phyloP scores from a whole-genome alignment of 2,888 invertebrate genomes.

The Drosophila paranaensis region DNA sequence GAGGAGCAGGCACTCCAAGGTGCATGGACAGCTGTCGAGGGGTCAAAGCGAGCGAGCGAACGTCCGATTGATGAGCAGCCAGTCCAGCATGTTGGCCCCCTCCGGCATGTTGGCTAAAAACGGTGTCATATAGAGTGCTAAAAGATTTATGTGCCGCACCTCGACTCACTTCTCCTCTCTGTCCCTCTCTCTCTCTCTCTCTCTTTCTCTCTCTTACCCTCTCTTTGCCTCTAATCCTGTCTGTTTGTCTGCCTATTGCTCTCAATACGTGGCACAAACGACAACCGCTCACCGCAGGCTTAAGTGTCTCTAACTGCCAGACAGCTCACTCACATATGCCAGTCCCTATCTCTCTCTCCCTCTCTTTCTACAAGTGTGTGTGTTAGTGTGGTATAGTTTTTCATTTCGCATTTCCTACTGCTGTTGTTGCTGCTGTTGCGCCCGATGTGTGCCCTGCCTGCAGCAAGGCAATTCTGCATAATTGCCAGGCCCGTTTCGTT shows the following conservation, averaged over 20 bases:
- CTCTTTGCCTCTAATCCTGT: constrained; percentile 33
- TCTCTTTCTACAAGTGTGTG: background rate
- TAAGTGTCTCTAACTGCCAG: constrained; percentile 65
- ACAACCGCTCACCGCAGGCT: constrained; percentile 66
- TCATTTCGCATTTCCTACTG: constrained; percentile 25
- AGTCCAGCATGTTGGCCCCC: constrained; percentile 6
- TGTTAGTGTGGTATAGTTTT: constrained; percentile 31
- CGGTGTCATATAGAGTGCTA: constrained; percentile 81
- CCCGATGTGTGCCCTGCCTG: constrained; percentile 45
- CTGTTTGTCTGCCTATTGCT: constrained; percentile 44
- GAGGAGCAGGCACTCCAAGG: constrained; percentile 52
- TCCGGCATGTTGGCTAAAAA: constrained; percentile 46
- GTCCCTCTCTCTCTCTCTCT: constrained; percentile 13
- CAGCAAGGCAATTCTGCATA: constrained; percentile 53
- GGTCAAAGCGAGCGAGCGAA: constrained; percentile 31
- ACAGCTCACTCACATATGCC: constrained; percentile 26
- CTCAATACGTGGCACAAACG: constrained; percentile 70
- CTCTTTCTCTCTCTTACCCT: background rate
- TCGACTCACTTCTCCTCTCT: constrained; percentile 18
- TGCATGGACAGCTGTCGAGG: constrained; percentile 61
- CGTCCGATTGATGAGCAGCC: constrained; percentile 64
- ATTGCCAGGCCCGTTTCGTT: constrained; percentile 43
- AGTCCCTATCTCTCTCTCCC: background rate
- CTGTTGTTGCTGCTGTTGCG: constrained; percentile 25
- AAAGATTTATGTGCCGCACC: constrained; percentile 72